phyloP scores from a whole-genome alignment of 2,797 vertebrate genomes.

The Limnodromus scolopaceus region DNA sequence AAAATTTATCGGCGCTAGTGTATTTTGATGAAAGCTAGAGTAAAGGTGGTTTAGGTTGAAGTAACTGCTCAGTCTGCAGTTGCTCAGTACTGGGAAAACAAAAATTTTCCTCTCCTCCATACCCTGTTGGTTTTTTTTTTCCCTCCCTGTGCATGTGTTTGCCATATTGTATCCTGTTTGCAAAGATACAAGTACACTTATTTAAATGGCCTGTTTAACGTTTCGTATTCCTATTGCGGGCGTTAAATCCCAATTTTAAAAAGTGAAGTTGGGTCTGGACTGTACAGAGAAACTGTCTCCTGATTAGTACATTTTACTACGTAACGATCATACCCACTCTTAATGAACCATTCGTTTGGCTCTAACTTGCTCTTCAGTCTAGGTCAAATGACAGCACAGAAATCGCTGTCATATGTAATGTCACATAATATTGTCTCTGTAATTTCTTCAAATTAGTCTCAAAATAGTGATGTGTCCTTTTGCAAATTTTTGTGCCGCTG shows the following conservation, averaged over 20 bases:
- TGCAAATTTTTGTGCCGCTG: neutral
- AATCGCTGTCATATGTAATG: neutral
- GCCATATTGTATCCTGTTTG: conserved; percentile 66
- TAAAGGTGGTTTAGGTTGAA: neutral
- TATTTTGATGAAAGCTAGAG: neutral
- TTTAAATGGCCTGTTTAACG: neutral
- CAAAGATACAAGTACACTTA: conserved; percentile 25
- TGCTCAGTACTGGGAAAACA: neutral
- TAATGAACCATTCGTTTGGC: neutral
- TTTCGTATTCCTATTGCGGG: neutral
- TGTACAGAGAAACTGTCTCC: neutral
- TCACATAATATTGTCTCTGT: neutral
- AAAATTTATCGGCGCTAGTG: neutral
- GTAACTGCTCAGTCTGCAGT: neutral
- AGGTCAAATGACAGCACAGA: neutral
- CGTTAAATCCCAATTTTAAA: neutral
- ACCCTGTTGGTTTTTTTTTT: too few species aligned
- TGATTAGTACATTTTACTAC: neutral
- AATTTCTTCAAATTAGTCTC: neutral
- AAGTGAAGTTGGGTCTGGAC: neutral
- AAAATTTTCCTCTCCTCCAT: neutral
- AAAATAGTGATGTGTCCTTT: neutral
- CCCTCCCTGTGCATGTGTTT: conserved; percentile 31
- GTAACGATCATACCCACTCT: neutral
- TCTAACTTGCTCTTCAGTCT: neutral